Evolutionary conservation across 1,140 invertebrate genomes (phyloP), one percentile per base, ranked within the genome.

Genomic region (Drosophila orena): DNA sequence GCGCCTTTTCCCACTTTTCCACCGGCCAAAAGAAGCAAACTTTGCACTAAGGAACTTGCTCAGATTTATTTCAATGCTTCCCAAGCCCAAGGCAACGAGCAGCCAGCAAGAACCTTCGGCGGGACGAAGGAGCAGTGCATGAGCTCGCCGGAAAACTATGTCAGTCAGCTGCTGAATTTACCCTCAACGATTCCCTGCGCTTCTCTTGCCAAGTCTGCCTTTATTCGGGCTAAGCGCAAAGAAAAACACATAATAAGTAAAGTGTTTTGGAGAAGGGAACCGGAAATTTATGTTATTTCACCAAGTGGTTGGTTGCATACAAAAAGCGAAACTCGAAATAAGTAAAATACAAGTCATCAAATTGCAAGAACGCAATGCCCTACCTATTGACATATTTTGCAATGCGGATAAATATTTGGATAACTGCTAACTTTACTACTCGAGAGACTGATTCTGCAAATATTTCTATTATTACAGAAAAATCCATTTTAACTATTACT

Each of bases 41-140:
- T 88, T 86, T 81, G 15, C 46, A 54, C 46, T 59, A 85, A 81
- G 57, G 75, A 77, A 68, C 58, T 61, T 52, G 57, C 61, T 72
- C 70, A 83, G 83, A 88, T 86, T 86, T 86, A 86, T 86, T 88
- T 88, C 75, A 86, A 84, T 79, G 74, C 61, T 60, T 38, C 12
- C 35, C 65, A 46, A n/a, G 66, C 66, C 66, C 66, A 47, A 70
- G 64, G 64, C 64, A 46, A 37, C 49, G 35, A 61, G 47, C 60
- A 42, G 37, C 37, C 42, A 35, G 61, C 54, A 56, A 66, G 61
- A 60, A 75, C 72, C 64, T 75, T 59, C 35, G 70, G 59, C 47
- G 65, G 64, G 55, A 66, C 58, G 65, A 56, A 12, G 17, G 11
- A 55, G 59, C 60, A 42, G 35, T 37, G 27, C 38, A 34, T 55